Percentiles rank a stretch among this genome's conserved stretches.
Evolutionary conservation across 2,888 invertebrate species (phyloP).

Genomic region (Torymus tubicola): DNA sequence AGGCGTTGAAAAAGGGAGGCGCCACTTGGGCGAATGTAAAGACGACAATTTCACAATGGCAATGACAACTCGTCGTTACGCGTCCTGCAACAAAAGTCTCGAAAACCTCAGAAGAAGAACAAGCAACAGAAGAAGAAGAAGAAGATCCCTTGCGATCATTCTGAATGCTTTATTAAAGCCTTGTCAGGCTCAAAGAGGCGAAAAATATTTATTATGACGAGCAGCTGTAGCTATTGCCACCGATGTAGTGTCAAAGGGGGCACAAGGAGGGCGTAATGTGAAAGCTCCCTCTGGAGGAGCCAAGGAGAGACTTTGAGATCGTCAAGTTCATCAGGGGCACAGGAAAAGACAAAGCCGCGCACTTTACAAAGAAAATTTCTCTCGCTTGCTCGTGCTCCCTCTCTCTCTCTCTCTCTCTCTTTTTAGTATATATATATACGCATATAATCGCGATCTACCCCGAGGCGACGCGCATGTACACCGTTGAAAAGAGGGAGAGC

Average conservation of each 20-base stretch:
- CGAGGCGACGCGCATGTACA: neutral
- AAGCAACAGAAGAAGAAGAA: constrained; percentile 47
- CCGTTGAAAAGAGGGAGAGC: constrained; percentile 21
- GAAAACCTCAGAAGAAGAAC: neutral
- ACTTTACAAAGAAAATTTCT: constrained; percentile 40
- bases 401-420: too few species aligned
- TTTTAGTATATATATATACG: too few species aligned
- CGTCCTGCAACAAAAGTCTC: too few species aligned
- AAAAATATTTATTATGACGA: constrained; percentile 40
- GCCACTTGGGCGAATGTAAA: too few species aligned
- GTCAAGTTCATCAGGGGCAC: constrained; percentile 31
- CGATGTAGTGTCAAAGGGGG: neutral
- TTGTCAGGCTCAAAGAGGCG: neutral
- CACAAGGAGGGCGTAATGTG: neutral
- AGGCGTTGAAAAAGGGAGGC: too few species aligned
- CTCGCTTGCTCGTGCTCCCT: neutral
- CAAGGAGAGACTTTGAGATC: constrained; percentile 19
- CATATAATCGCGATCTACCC: constrained; percentile 23
- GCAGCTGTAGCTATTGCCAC: too few species aligned
- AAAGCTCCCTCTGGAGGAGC: neutral
- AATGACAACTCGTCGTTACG: too few species aligned
- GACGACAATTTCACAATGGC: too few species aligned
- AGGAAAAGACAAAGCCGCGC: constrained; percentile 23
- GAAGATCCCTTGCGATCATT: neutral
- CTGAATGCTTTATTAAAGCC: too few species aligned